Evolutionary conservation across 2,888 invertebrate species (phyloP).

Genomic region (Cheiracanthium punctorium): DNA sequence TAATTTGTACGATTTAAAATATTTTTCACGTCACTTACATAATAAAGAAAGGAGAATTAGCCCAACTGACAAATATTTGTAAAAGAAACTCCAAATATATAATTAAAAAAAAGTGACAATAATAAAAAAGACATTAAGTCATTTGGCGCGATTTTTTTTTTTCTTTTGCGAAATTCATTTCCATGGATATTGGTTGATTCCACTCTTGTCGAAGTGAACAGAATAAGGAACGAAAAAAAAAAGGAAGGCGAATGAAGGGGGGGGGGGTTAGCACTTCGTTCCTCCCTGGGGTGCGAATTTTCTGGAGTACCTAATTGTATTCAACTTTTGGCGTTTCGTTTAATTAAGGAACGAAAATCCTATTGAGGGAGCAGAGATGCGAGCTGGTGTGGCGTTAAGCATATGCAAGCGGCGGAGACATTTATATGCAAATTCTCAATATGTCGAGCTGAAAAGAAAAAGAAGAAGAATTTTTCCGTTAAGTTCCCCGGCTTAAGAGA

Average conservation of each 20-base stretch:
- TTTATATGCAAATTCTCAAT: constrained; percentile 69
- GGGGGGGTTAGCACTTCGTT: neutral
- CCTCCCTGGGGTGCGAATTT: constrained; percentile 26
- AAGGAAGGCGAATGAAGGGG: too few species aligned
- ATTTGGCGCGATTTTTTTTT: neutral
- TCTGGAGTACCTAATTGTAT: constrained; percentile 56
- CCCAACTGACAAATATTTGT: constrained; percentile 53
- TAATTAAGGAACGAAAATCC: constrained; percentile 60
- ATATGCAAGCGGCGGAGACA: constrained; percentile 46
- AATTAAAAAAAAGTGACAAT: neutral
- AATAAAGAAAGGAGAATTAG: constrained; percentile 43
- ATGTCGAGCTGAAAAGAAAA: constrained; percentile 47
- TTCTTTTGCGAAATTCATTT: neutral
- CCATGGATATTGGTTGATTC: constrained; percentile 8
- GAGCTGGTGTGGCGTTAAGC: constrained; percentile 53
- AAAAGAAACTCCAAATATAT: constrained; percentile 22
- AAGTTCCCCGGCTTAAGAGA: constrained; percentile 66
- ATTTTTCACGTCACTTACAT: neutral
- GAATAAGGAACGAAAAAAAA: neutral
- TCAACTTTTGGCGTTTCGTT: constrained; percentile 58
- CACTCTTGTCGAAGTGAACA: neutral
- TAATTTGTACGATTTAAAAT: neutral
- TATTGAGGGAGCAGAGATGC: neutral
- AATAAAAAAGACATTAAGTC: neutral
- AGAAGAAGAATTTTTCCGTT: constrained; percentile 38